These are phyloP conservation scores for Galerucella calmariensis DNA, from an alignment of 2,888 invertebrate genomes.

Conservation along the genomic window DNA sequence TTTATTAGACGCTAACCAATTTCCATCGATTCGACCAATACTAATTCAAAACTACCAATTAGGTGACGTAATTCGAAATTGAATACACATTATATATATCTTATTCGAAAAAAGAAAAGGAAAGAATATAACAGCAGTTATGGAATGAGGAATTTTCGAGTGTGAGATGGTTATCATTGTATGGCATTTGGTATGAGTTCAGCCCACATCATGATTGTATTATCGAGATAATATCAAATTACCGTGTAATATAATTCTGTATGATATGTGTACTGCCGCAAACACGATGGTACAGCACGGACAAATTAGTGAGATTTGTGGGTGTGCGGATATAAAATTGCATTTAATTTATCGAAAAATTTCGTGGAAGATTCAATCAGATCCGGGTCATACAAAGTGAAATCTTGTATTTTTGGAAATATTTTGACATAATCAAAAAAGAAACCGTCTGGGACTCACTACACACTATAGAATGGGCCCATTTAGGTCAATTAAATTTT, in stretches of 20 bases:
- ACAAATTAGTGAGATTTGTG: conserved; percentile 45
- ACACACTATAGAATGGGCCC: too few species aligned
- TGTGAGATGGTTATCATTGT: conserved; percentile 24
- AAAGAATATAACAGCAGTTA: conserved; percentile 17
- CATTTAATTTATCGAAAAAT: not conserved
- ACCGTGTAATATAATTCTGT: conserved; percentile 56
- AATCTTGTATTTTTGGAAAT: too few species aligned
- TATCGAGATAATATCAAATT: conserved; percentile 58
- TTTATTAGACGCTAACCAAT: not conserved
- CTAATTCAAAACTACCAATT: conserved; percentile 18
- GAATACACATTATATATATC: conserved; percentile 17
- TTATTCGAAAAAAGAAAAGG: conserved; percentile 1
- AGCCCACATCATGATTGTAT: conserved; percentile 45
- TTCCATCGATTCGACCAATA: conserved; percentile 1
- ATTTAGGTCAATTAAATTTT: too few species aligned
- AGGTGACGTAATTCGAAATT: conserved; percentile 20
- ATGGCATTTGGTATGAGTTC: conserved; percentile 20
- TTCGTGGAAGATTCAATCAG: not conserved
- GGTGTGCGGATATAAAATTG: conserved; percentile 11
- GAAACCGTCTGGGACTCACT: too few species aligned
- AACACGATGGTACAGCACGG: conserved; percentile 34
- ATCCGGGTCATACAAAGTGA: not conserved
- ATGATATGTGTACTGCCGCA: conserved; percentile 45
- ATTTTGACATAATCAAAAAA: too few species aligned
- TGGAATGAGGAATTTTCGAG: conserved; percentile 26